phyloP scores from a whole-genome alignment of 2,888 invertebrate species.

The Hanleya hanleyi region DNA sequence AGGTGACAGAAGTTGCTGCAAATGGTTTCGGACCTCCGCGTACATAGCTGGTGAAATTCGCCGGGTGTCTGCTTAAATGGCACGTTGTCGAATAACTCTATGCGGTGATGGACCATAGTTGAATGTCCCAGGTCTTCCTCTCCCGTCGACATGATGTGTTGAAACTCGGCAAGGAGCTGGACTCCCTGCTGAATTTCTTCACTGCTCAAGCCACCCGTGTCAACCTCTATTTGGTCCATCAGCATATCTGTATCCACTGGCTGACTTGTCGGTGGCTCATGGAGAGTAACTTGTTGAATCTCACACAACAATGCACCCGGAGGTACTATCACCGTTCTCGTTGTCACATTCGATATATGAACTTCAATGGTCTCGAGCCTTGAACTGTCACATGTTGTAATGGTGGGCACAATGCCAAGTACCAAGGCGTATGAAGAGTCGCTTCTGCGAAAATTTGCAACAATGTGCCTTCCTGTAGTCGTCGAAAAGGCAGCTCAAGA shows the following conservation, averaged over 20 bases:
- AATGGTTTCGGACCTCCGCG: background rate
- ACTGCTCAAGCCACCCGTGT: background rate
- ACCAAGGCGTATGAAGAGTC: background rate
- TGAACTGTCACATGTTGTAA: too few species aligned
- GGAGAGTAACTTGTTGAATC: background rate
- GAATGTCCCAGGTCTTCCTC: background rate
- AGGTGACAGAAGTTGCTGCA: background rate
- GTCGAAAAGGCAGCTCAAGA: background rate
- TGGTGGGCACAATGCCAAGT: background rate
- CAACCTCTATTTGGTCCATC: background rate
- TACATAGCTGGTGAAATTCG: constrained; percentile 4
- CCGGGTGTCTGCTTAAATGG: too few species aligned
- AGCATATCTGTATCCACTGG: background rate
- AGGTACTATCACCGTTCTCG: background rate
- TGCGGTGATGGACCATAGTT: background rate
- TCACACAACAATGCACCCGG: background rate
- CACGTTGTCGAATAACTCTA: background rate
- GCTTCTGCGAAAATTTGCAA: background rate
- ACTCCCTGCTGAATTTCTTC: background rate
- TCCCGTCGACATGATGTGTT: background rate
- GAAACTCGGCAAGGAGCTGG: background rate
- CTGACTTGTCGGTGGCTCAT: background rate
- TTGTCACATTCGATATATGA: background rate
- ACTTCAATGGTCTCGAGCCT: background rate
- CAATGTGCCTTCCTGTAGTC: background rate